These are phyloP conservation scores for Philotrypesis tridentata DNA, from an alignment of 1,140 invertebrate species.

Conservation along the genomic window DNA sequence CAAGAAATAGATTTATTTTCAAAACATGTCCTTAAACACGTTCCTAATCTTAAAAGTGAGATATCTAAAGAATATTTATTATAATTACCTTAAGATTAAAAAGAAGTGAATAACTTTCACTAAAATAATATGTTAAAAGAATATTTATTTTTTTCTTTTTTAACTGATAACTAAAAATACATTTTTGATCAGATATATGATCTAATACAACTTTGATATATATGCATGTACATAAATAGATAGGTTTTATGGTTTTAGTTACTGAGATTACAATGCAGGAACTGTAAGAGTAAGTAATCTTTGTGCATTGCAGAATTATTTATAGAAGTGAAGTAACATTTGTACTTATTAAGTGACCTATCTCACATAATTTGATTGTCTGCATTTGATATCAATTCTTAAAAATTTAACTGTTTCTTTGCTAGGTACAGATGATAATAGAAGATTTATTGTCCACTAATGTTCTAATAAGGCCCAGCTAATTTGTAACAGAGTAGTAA, in stretches of 20 bases:
- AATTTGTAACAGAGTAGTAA: not conserved
- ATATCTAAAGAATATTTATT: not conserved
- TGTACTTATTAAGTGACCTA: slow-evolving; percentile 16
- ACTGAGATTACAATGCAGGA: slow-evolving; percentile 12
- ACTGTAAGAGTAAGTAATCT: slow-evolving; percentile 17
- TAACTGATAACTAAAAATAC: slow-evolving; percentile 6
- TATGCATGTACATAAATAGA: slow-evolving; percentile 10
- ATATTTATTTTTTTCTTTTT: slow-evolving; percentile 13
- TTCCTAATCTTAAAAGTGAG: not conserved
- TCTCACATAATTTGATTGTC: slow-evolving; percentile 34
- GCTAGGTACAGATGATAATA: not conserved
- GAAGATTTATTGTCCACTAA: slow-evolving; percentile 3
- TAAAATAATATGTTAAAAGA: not conserved
- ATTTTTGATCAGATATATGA: not conserved
- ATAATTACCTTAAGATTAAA: not conserved
- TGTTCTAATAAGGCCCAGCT: slow-evolving; percentile 3
- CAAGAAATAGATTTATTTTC: not conserved
- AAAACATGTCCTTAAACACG: not conserved
- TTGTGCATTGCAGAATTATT: slow-evolving; percentile 9
- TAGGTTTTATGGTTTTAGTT: not conserved
- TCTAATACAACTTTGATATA: not conserved
- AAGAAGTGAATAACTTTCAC: not conserved
- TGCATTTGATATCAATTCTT: not conserved
- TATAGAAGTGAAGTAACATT: not conserved
- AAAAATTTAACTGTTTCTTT: not conserved